Evolutionary conservation across 2,797 vertebrate genomes (phyloP).

Genomic region (Tenualosa ilisha): DNA sequence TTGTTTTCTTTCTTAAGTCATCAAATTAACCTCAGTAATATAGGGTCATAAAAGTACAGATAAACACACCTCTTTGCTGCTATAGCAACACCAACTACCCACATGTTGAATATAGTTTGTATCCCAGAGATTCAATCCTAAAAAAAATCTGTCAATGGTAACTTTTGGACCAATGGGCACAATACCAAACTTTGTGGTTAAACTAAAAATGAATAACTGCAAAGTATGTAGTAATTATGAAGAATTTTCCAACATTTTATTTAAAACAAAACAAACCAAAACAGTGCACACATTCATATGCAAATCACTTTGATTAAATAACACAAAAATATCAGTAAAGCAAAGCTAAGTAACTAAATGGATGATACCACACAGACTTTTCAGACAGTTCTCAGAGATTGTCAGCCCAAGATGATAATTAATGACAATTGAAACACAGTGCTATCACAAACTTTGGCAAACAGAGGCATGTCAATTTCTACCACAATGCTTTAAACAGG

Average conservation of each 20-base stretch:
- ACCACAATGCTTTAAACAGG: neutral
- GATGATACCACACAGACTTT: neutral
- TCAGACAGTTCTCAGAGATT: neutral
- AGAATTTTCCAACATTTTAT: neutral
- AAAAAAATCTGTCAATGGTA: too few species aligned
- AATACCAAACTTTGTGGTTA: too few species aligned
- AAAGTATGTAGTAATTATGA: too few species aligned
- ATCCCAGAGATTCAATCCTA: neutral
- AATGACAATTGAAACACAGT: constrained; percentile 6
- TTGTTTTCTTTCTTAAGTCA: neutral
- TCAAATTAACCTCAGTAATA: neutral
- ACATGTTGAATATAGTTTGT: neutral
- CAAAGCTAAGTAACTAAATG: neutral
- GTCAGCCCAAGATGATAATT: neutral
- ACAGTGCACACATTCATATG: neutral
- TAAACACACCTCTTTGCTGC: neutral
- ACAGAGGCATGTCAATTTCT: neutral
- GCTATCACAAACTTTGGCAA: neutral
- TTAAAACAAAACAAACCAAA: neutral
- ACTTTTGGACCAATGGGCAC: too few species aligned
- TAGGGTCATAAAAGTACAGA: too few species aligned
- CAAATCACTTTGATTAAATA: neutral
- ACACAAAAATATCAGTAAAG: neutral
- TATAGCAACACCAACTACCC: too few species aligned
- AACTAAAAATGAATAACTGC: too few species aligned